Evolutionary conservation across 2,113 vertebrate species (phyloP).

Genomic region (Stictonetta naevosa): DNA sequence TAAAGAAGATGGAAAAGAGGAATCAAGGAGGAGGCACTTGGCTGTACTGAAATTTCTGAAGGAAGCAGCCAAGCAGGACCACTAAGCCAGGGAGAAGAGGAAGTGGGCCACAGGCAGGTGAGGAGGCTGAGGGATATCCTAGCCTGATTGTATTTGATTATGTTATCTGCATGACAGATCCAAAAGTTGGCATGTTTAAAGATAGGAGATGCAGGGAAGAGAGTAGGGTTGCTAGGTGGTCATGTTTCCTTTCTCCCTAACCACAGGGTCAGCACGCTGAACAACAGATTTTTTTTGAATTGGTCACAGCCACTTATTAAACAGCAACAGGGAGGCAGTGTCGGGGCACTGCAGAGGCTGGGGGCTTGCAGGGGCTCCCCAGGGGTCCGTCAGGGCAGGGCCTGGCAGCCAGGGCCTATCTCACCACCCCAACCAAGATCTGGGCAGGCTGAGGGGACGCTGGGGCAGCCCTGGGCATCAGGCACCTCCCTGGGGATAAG

Average conservation of each 20-base stretch:
- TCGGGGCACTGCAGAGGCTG: accelerated
- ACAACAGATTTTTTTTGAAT: not conserved
- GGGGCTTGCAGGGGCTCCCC: accelerated
- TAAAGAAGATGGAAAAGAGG: not conserved
- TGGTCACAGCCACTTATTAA: not conserved
- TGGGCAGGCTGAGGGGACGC: not conserved
- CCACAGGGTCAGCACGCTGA: not conserved
- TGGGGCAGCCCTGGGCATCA: not conserved
- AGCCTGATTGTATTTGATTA: not conserved
- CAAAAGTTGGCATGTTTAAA: not conserved
- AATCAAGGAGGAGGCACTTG: accelerated
- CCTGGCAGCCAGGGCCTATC: accelerated
- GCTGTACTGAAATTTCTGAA: not conserved
- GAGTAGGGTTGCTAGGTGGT: not conserved
- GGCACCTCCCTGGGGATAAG: not conserved
- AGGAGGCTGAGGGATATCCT: not conserved
- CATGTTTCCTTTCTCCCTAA: not conserved
- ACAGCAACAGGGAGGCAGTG: not conserved
- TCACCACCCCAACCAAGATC: not conserved
- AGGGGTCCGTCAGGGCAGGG: not conserved
- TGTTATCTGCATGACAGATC: not conserved
- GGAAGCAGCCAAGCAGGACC: not conserved
- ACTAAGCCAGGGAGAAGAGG: accelerated
- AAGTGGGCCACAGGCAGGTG: not conserved
- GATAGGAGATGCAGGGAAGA: not conserved